Base-by-base conservation (phyloP, 2,888 invertebrate genomes). In the Clistopyga incitator region DNA sequence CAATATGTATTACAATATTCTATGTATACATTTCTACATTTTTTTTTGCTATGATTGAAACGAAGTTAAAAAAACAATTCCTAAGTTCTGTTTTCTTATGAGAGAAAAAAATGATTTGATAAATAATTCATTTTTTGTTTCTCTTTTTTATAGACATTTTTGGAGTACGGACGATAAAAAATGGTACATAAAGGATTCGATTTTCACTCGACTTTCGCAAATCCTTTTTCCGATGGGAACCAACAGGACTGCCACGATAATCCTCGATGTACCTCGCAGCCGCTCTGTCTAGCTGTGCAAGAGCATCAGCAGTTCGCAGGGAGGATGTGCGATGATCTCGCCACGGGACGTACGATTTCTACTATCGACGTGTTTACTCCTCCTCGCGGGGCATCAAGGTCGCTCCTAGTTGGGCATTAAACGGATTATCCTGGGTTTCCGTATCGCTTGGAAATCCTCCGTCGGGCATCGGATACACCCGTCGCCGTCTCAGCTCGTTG, bases 391-490 rank as follows among this genome's bases (percentile, higher is more conserved):
- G 65, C 42, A 70, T 64, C 70, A 80, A 47, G 47, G 50, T 29
- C 42, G 72, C 34, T 20, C 29, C 47, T 42, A 56, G 25, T 18
- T 34, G 70, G 81, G 81, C 78, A 81, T 78, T 85, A 84, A 84
- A 81, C 68, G 85, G 81, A 85, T 85, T 84, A 81, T 81, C 81
- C 45, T 25, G 70, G 64, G 61, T 76, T 81, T 81, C 54, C 61
- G 80, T 23, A 75, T 68, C 76, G 81, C 23, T 50, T 38, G 42
- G 64, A 72, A 74, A 82, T 84, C 72, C 71, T 42, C 50, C 59
- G 70, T 11, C 20, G 52, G 25, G 52, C 45, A 61, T 80, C 50
- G 59, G 59, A 38, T 45, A 29, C 54, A 64, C 18, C 34, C 38
- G 13, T 64, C 20, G 29, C 34, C 38, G 50, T 71, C 34, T 64